These are phyloP conservation scores for Salvelinus namaycush DNA, from an alignment of 2,113 vertebrate genomes.

Conservation along the genomic window DNA sequence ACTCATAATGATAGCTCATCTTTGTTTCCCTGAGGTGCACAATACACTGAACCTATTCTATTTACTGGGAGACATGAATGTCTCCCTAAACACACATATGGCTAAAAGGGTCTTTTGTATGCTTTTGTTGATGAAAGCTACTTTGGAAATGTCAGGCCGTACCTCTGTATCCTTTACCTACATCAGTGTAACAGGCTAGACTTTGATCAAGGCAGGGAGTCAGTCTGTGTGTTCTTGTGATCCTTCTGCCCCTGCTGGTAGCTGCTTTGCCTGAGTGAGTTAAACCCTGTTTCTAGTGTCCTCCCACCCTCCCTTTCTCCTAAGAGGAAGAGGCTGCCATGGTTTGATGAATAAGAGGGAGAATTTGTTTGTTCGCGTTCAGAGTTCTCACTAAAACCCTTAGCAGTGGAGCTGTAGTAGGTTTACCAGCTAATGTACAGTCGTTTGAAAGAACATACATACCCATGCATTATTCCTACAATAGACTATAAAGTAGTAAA, in stretches of 20 bases:
- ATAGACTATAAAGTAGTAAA: conserved; percentile 11
- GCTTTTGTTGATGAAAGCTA: background rate
- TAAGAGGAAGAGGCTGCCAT: conserved; percentile 56
- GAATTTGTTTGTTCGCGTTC: conserved; percentile 41
- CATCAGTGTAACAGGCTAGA: background rate
- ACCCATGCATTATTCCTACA: background rate
- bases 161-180: background rate
- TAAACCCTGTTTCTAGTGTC: too few relatives aligned
- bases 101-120: background rate
- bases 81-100: background rate
- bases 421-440: conserved; percentile 50
- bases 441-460: conserved; percentile 22
- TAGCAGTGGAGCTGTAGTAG: conserved; percentile 30
- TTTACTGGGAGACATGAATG: background rate
- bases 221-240: conserved; percentile 1
- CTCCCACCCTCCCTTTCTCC: conserved; percentile 17
- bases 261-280: too few relatives aligned
- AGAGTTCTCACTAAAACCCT: conserved; percentile 49
- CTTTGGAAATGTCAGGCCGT: background rate
- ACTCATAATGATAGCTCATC: background rate
- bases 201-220: background rate
- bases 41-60: background rate
- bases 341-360: conserved; percentile 60
- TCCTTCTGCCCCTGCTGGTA: too few relatives aligned
- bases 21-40: background rate